Base-by-base conservation (phyloP, 2,888 invertebrate species). In the Noctua pronuba region DNA sequence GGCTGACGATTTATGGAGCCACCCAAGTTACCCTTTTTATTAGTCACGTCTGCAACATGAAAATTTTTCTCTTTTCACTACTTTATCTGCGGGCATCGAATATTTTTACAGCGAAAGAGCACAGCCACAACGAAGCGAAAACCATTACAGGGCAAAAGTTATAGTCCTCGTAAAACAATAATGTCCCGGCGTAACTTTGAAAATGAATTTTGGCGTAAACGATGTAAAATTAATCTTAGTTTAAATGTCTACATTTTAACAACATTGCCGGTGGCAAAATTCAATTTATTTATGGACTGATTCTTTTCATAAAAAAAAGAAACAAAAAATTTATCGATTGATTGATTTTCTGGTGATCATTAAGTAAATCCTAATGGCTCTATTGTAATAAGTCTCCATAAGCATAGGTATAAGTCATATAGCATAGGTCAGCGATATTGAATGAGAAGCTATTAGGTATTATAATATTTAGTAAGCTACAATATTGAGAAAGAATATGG, bases 1-100 rank as follows among this genome's bases (percentile, higher is more conserved):
- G 91, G 89, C 90, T 86, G 88, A 89, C 91, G 92, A 95, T 95
- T 95, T 95, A 95, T 95, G 90, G 92, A 92, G 91, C 91, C 88
- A 90, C 91, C 92, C 90, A 86, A 91, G 92, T 92, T 92, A 92
- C 93, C 94, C 93, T 93, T 94, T 94, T 94, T 95, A 95, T 94
- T 93, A 94, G 94, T 95, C 95, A 95, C 94, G 95, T 94, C 92
- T 93, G 90, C 90, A 91, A 93, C 93, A 93, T 93, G 92, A 93
- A 90, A 90, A 87, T 92, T 91, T 92, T 90, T 89, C 89, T 86
- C 86, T 89, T 87, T 86, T 89, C 86, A 89, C 88, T 89, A 85
- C 88, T 91, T 91, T 92, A 91, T 92, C 88, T 86, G 86, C 85
- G 85, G 85, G 83, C 86, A 88, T 82, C 84, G 86, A 89, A 90